Evolutionary conservation across 2,888 invertebrate genomes (phyloP).

Genomic region (Papilio elwesi): DNA sequence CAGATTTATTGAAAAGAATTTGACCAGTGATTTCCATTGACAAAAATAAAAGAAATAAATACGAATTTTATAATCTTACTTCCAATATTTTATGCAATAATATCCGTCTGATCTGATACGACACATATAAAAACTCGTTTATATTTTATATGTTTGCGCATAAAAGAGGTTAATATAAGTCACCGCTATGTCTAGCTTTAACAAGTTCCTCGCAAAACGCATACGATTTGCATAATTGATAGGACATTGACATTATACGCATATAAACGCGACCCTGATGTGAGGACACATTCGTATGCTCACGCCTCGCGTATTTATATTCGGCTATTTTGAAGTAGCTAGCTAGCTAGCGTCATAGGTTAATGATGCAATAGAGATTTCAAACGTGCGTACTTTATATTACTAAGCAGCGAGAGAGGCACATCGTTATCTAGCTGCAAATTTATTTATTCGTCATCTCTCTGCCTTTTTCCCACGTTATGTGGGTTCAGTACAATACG

Average conservation of each 20-base stretch:
- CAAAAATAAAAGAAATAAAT: not conserved
- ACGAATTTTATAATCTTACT: too few relatives aligned
- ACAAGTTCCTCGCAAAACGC: slow-evolving; percentile 27
- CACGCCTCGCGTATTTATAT: slow-evolving; percentile 22
- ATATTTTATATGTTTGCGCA: not conserved
- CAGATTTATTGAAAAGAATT: too few relatives aligned
- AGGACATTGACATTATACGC: slow-evolving; percentile 37
- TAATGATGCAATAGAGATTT: not conserved
- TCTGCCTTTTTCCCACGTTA: too few relatives aligned
- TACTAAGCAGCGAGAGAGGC: too few relatives aligned
- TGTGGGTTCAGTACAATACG: too few relatives aligned
- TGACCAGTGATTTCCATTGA: too few relatives aligned
- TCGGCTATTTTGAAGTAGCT: slow-evolving; percentile 21
- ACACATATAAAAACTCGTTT: too few relatives aligned
- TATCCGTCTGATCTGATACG: too few relatives aligned
- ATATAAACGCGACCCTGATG: slow-evolving; percentile 27
- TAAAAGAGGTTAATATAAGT: not conserved
- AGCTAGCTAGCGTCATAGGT: slow-evolving; percentile 4
- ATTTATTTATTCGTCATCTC: too few relatives aligned
- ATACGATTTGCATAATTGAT: slow-evolving; percentile 24
- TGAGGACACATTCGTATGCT: slow-evolving; percentile 2
- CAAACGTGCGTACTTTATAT: not conserved
- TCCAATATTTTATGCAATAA: not conserved
- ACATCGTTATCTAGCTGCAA: too few relatives aligned
- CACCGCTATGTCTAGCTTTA: slow-evolving; percentile 13